These are phyloP conservation scores for Chouioia cunea DNA, from an alignment of 2,888 invertebrate species.

Conservation along the genomic window DNA sequence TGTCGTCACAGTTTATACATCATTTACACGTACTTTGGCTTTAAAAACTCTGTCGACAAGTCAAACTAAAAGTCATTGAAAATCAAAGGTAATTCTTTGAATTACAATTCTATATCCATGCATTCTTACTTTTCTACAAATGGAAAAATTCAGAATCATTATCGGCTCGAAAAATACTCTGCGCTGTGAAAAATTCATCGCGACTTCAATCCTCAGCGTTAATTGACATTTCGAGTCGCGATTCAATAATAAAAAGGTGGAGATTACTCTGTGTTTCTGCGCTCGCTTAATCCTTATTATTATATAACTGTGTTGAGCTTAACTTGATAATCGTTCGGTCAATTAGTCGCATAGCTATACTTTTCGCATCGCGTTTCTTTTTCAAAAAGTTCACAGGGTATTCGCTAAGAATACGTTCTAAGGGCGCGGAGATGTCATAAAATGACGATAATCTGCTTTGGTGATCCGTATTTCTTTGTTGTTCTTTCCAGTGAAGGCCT, in stretches of 20 bases:
- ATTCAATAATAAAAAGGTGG: conserved; percentile 42
- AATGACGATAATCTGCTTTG: conserved; percentile 38
- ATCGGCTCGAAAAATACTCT: conserved; percentile 32
- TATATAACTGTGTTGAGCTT: conserved; percentile 49
- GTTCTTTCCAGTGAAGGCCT: conserved; percentile 27
- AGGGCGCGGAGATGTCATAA: conserved; percentile 37
- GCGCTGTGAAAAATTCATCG: conserved; percentile 17
- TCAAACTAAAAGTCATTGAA: conserved; percentile 31
- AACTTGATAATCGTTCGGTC: conserved; percentile 46
- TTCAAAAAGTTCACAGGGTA: conserved; percentile 17
- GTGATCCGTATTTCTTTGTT: conserved; percentile 12
- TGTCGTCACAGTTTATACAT: conserved; percentile 19
- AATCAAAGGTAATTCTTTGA: conserved; percentile 18
- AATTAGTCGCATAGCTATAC: conserved; percentile 34
- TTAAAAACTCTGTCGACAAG: conserved; percentile 41
- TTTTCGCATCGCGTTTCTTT: conserved; percentile 7
- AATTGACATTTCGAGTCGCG: conserved; percentile 47
- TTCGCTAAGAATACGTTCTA: conserved; percentile 41
- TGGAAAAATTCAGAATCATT: conserved; percentile 17
- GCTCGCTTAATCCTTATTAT: conserved; percentile 42
- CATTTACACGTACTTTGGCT: conserved; percentile 44
- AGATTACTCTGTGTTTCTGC: conserved; percentile 43
- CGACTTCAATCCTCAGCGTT: conserved; percentile 43
- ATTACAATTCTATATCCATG: conserved; percentile 14
- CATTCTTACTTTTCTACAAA: conserved; percentile 7